Evolutionary conservation across 2,797 vertebrate species (phyloP), one percentile per base, ranked within the genome.

Genomic region (Sebastes alutus): DNA sequence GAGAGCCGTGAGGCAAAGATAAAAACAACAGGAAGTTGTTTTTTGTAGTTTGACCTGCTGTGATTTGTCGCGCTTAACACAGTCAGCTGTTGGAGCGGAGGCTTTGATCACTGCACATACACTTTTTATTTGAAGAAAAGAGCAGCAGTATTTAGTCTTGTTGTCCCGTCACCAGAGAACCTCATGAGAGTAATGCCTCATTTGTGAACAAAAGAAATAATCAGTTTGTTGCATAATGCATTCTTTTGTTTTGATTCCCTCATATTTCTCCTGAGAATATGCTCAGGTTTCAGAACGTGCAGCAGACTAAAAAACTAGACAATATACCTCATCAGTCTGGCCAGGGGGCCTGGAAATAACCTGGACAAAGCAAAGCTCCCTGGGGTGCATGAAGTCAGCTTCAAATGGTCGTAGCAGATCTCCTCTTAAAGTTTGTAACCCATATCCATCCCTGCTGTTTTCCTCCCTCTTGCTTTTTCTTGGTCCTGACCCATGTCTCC

Each of bases 361-460:
- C 73, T 68, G 83, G 81, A 88, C 84, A 72, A 73, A 63, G 70
- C 72, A 64, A 46, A 55, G 66, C 80, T 93, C 92, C 73, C 89
- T n/a, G 55, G 75, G 77, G 90, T 64, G 29, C 14, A 76, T 90
- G 72, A 91, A 87, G 78, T 89, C 84, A 84, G 76, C 42, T 77
- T 89, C 27, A 86, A 93, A 89, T 90, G 65, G 68, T 68, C 82
- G 89, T 83, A 93, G 84, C 92, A 94, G 92, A 92, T 77, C 78
- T 78, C 52, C 73, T 73, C 49, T 89, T 87, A 79, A 92, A 91
- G 49, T 72, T 60, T 77, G 46, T 79, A 82, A 83, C 75, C 73
- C 82, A 83, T 85, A 83, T 59, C 72, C 82, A 83, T 84, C 66
- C 63, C 58, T 62, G 20, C 72, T 64, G 69, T 76, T 73, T 81